phyloP scores from a whole-genome alignment of 2,888 invertebrate species.

The Chaetogeoica ovagalla region DNA sequence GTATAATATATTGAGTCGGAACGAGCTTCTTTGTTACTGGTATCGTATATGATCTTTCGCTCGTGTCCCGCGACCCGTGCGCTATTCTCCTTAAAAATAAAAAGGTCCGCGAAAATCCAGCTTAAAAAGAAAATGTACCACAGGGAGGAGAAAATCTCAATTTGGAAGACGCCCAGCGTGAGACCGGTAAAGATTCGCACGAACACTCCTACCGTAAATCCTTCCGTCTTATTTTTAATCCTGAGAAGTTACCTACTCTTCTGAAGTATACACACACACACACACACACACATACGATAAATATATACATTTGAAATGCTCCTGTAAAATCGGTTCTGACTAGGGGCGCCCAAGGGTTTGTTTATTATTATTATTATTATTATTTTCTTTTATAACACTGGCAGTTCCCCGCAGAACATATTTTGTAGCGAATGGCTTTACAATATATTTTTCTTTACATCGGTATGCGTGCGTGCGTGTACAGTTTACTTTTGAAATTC shows the following conservation, averaged over 20 bases:
- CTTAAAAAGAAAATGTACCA: slow-evolving; percentile 5
- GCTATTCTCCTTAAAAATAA: neutral
- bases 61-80: too few relatives aligned
- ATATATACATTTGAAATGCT: slow-evolving; percentile 1
- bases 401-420: neutral
- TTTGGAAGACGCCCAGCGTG: slow-evolving; percentile 21
- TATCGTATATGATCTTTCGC: neutral
- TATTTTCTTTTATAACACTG: neutral
- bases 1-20: neutral
- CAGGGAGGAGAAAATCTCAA: slow-evolving; percentile 11
- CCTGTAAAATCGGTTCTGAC: neutral
- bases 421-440: neutral
- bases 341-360: neutral
- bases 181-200: neutral
- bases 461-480: too few relatives aligned
- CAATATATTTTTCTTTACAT: neutral
- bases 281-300: neutral
- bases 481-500: slow-evolving; percentile 25
- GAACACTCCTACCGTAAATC: slow-evolving; percentile 20
- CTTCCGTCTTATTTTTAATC: slow-evolving; percentile 26
- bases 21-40: neutral
- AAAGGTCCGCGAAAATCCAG: neutral
- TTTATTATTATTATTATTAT: neutral
- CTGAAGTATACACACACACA: neutral
- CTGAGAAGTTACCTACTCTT: slow-evolving; percentile 12